Evolutionary conservation across 2,797 vertebrate genomes (phyloP).

Genomic region (Aeoliscus strigatus): DNA sequence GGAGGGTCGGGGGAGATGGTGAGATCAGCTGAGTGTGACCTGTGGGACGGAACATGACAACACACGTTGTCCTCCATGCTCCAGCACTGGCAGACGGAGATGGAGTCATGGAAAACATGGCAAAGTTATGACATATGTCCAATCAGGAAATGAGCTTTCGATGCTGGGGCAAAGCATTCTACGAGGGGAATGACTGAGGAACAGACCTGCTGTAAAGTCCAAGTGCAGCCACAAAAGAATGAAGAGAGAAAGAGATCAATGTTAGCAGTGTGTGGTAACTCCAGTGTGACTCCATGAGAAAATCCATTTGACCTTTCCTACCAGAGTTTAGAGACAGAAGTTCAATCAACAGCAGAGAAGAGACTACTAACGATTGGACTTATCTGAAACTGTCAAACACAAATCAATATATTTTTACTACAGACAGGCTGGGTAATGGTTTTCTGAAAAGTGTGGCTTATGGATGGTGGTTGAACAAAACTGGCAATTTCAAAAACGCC

Average conservation of each 20-base stretch:
- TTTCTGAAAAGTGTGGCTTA: too few species aligned
- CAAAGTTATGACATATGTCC: constrained; percentile 15
- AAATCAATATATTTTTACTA: too few species aligned
- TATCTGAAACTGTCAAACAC: too few species aligned
- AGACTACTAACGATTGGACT: too few species aligned
- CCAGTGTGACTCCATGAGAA: neutral
- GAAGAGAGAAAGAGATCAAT: constrained; percentile 40
- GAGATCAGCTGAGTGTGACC: constrained; percentile 43
- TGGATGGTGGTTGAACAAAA: too few species aligned
- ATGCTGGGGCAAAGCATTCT: constrained; percentile 3
- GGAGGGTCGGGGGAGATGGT: constrained; percentile 11
- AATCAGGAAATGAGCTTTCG: constrained; percentile 19
- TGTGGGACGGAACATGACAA: constrained; percentile 27
- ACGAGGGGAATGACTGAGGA: constrained; percentile 37
- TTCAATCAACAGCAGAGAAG: too few species aligned
- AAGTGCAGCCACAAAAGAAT: constrained; percentile 60
- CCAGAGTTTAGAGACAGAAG: neutral
- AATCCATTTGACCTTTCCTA: neutral
- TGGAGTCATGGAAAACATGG: constrained; percentile 7
- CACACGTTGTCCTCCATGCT: constrained; percentile 18
- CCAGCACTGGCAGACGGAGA: constrained; percentile 21
- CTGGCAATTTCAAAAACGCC: too few species aligned
- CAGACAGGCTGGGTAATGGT: too few species aligned
- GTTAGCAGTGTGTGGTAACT: constrained; percentile 30
- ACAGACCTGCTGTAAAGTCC: constrained; percentile 81